Base-by-base conservation (phyloP, 2,888 invertebrate genomes). In the Cryptus viduatorius region DNA sequence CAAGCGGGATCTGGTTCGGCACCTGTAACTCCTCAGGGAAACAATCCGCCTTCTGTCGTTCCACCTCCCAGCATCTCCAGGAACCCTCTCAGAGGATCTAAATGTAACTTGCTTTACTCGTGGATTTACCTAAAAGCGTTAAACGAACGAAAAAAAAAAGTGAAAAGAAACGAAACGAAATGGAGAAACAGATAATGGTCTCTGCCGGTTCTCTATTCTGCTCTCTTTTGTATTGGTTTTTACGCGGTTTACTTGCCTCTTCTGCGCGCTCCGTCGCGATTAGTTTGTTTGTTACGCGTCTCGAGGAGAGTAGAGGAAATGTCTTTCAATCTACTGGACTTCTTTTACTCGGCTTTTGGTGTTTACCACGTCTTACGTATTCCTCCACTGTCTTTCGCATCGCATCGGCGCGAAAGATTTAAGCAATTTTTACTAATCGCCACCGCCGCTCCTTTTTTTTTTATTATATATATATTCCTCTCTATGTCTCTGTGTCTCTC, bases 81-180 rank as follows among this genome's bases (percentile, higher is more conserved):
- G 92, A 96, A 96, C 94, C 96, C 97, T 90, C 95, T 97, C 91
- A 95, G 97, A 94, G 97, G 97, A 95, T 97, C 97, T 88, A 97
- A 97, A 95, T 97, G 96, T 96, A 96, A 96, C 95, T 37, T 94
- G 93, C 94, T 93, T 93, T 91, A 92, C 91, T 93, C 90, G 90
- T 91, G 88, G 82, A 89, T 90, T 91, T 90, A 86, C 90, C 87
- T 61, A 59, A 53, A 78, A 75, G 31, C n/a, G 24, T 59, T 10
- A 75, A 56, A 56, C 19, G 37, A 72, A 71, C 53, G 71, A 10
- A 50, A 12, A 64, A 10, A 50, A 12, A 64, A 16, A 53, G 37
- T 29, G 19, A 56, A 50, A 29, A 37, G 7, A 68, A 44, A 37
- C 10, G n/a, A 48, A 48, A 24, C 4, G 16, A 14, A n/a, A 56